Evolutionary conservation across 1,140 invertebrate genomes (phyloP).

Genomic region (Protaetia brevitarsis): DNA sequence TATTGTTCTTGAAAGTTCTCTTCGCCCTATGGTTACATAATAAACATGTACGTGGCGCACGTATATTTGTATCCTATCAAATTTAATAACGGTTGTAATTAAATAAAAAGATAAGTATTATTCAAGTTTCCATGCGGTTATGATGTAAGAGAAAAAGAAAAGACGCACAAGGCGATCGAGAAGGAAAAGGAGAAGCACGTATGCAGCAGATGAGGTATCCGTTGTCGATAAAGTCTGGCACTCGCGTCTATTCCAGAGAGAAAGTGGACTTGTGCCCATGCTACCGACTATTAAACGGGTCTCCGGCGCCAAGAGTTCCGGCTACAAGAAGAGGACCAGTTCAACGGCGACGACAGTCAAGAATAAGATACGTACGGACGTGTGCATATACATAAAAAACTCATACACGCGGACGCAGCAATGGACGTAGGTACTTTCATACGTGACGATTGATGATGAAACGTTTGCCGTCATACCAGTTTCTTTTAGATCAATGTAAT

Average conservation of each 20-base stretch:
- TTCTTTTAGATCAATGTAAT: neutral
- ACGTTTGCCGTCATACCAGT: neutral
- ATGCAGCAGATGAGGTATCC: neutral
- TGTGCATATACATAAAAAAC: constrained; percentile 6
- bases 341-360: neutral
- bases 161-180: neutral
- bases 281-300: constrained; percentile 14
- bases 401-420: neutral
- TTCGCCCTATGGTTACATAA: neutral
- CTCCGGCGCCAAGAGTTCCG: constrained; percentile 15
- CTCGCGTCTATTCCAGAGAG: constrained; percentile 10
- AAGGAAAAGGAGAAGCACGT: neutral
- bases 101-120: constrained; percentile 15
- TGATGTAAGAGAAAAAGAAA: constrained; percentile 1
- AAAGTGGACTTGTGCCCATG: constrained; percentile 4
- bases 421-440: neutral
- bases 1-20: neutral
- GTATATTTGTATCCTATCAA: neutral
- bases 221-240: neutral
- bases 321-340: neutral
- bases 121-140: neutral
- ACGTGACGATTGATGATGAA: constrained; percentile 8
- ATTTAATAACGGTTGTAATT: neutral
- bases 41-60: neutral
- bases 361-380: constrained; percentile 4